These are phyloP conservation scores for Rallus limicola DNA, from an alignment of 2,113 vertebrate genomes.

Conservation along the genomic window DNA sequence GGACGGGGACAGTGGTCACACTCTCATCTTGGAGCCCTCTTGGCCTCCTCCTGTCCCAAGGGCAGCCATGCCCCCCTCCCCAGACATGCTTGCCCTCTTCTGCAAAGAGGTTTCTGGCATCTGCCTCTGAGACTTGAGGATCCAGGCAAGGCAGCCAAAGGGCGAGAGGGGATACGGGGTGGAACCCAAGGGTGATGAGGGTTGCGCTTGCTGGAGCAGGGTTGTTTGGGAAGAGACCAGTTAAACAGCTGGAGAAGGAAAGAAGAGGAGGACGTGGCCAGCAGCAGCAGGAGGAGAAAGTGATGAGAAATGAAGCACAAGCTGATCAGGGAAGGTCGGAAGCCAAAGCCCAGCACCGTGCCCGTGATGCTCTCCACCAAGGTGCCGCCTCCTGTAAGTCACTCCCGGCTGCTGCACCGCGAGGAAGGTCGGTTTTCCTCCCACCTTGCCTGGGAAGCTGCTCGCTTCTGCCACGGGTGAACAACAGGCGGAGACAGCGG, in stretches of 20 bases:
- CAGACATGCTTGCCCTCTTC: not conserved
- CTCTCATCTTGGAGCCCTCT: not conserved
- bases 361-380: fast-evolving
- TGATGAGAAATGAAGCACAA: not conserved
- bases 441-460: not conserved
- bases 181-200: not conserved
- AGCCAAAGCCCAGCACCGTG: not conserved
- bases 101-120: not conserved
- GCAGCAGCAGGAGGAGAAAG: not conserved
- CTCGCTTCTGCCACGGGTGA: not conserved
- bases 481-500: fast-evolving
- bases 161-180: fast-evolving
- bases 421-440: fast-evolving
- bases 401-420: fast-evolving
- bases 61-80: not conserved
- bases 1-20: fast-evolving
- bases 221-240: not conserved
- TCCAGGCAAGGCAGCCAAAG: not conserved
- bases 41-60: fast-evolving
- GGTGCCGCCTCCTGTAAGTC: fast-evolving
- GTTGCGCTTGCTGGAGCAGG: fast-evolving
- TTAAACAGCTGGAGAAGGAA: not conserved
- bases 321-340: fast-evolving
- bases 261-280: fast-evolving
- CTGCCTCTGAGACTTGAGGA: fast-evolving